Conservation (phyloP, 2,888 invertebrate species). For the Euproctis similis region DNA sequence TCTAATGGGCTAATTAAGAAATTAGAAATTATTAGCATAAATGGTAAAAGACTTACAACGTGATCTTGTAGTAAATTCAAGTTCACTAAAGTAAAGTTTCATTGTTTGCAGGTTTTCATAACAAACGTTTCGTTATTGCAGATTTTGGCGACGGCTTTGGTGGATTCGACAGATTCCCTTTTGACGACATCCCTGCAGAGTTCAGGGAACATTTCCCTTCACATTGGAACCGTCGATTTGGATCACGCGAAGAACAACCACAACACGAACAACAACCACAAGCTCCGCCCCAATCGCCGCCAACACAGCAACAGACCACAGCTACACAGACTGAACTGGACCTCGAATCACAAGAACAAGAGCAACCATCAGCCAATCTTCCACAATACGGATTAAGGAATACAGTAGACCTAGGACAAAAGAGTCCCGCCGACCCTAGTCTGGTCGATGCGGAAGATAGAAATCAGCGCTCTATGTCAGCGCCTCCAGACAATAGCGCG, state of each 20-base stretch:
- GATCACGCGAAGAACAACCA: conserved; percentile 45
- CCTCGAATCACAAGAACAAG: conserved; percentile 33
- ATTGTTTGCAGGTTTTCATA: conserved; percentile 33
- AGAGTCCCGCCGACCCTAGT: conserved; percentile 71
- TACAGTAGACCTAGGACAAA: conserved; percentile 86
- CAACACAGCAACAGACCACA: conserved; percentile 45
- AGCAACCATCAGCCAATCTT: conserved; percentile 43
- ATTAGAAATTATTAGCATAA: no score
- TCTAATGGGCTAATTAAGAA: no score
- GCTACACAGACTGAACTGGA: conserved; percentile 60
- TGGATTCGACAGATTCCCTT: conserved; percentile 72
- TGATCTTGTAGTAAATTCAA: conserved; percentile 6
- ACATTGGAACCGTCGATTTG: conserved; percentile 60
- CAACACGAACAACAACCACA: conserved; percentile 26
- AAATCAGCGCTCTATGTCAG: conserved; percentile 85
- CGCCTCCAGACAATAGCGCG: conserved; percentile 78
- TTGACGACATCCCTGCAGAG: conserved; percentile 69
- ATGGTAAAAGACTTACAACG: conserved; percentile 1
- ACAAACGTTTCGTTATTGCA: conserved; percentile 49
- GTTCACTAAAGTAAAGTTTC: conserved; percentile 13
- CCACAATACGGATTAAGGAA: conserved; percentile 84
- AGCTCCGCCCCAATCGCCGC: conserved; percentile 27
- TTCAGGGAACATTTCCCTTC: conserved; percentile 67
- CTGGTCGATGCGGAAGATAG: conserved; percentile 75
- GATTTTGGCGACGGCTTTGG: conserved; percentile 67